These are phyloP conservation scores for Zaprionus vittiger DNA, from an alignment of 1,140 invertebrate genomes.

Conservation along the genomic window DNA sequence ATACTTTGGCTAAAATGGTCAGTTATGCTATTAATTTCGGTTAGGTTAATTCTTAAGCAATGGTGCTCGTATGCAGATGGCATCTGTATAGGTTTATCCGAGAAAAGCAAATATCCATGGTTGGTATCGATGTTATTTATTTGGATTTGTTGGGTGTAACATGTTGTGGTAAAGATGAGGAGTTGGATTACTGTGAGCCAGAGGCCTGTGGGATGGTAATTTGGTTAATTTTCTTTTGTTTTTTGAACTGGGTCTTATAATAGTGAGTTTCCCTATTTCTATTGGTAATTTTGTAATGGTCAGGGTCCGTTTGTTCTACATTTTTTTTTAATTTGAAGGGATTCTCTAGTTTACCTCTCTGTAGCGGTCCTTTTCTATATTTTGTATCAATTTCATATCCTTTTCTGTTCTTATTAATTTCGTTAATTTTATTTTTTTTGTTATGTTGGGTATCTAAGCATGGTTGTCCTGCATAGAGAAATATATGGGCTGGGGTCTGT, in stretches of 20 bases:
- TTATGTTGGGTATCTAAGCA: too few species aligned
- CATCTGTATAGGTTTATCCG: background rate
- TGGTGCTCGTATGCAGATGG: constrained; percentile 3
- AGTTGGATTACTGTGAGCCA: too few species aligned
- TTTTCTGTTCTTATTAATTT: constrained; percentile 5
- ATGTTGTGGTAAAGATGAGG: too few species aligned
- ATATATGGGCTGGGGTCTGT: too few species aligned
- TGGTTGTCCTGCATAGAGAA: too few species aligned
- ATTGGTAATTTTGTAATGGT: constrained; percentile 29
- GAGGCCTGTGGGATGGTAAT: too few species aligned
- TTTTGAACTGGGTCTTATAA: constrained; percentile 16
- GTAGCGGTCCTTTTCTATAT: constrained; percentile 10
- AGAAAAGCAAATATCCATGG: too few species aligned
- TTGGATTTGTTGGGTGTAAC: background rate
- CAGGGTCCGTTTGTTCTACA: constrained; percentile 15
- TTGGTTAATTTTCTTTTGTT: background rate
- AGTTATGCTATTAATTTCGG: background rate
- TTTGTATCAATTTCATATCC: background rate
- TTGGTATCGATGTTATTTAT: background rate
- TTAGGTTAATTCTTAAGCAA: background rate
- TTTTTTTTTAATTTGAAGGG: constrained; percentile 11
- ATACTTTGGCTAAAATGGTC: constrained; percentile 9
- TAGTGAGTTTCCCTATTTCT: constrained; percentile 16
- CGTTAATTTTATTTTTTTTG: background rate
- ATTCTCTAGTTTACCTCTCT: constrained; percentile 1